Percentiles rank a stretch among this genome's conserved stretches.
phyloP scores from a whole-genome alignment of 2,797 vertebrate genomes.

The Gymnothorax javanicus region DNA sequence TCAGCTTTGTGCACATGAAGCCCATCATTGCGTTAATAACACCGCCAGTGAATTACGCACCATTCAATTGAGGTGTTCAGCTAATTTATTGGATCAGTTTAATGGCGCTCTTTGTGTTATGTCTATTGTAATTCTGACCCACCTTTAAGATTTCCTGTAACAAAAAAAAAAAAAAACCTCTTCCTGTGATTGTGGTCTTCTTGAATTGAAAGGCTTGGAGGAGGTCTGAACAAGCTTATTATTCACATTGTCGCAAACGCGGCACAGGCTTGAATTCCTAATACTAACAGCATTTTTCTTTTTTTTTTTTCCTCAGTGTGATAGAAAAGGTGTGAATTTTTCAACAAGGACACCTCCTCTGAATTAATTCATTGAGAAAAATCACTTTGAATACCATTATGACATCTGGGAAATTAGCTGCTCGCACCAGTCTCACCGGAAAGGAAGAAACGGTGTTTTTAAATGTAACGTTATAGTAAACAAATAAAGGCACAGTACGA shows the following conservation, averaged over 20 bases:
- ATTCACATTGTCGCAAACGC: neutral
- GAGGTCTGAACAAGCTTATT: neutral
- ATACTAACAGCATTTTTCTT: neutral
- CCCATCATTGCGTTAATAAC: conserved; percentile 1
- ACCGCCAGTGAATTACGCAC: neutral
- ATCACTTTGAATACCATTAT: neutral
- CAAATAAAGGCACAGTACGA: neutral
- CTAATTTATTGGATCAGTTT: neutral
- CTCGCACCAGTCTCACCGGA: neutral
- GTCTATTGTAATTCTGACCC: neutral
- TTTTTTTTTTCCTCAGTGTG: neutral
- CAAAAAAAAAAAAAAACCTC: neutral
- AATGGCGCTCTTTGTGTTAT: neutral
- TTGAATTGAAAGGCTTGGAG: neutral
- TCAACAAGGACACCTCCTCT: neutral
- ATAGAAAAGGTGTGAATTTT: conserved; percentile 7
- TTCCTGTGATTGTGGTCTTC: neutral
- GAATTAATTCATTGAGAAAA: conserved; percentile 23
- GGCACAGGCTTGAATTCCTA: neutral
- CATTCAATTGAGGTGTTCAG: neutral
- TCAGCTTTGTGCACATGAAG: neutral
- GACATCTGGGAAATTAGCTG: neutral
- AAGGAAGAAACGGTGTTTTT: neutral
- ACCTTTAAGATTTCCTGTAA: neutral
- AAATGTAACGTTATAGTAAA: neutral